Evolutionary conservation across 2,113 vertebrate genomes (phyloP), one percentile per base, ranked within the genome.

Genomic region (Fulica atra): DNA sequence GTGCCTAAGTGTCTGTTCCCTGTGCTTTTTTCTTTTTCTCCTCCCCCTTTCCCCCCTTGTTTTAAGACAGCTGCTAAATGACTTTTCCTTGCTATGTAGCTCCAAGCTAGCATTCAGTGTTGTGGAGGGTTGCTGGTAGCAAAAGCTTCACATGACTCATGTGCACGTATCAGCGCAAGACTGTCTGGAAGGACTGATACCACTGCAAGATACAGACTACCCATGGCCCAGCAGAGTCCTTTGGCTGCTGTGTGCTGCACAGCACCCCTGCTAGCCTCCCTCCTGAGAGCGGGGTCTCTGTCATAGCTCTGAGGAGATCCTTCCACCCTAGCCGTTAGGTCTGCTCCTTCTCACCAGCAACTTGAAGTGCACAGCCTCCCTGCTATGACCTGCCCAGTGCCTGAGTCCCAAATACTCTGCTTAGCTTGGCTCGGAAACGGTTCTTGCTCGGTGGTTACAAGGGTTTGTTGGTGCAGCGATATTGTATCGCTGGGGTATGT

Each of bases 201-300:
- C 1, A 19, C 44, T 46, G 44, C 44, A 46, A 46, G 44, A 46
- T 46, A 46, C 44, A 46, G 44, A 46, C 44, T 17, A 46, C 44
- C 17, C 44, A 46, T 46, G 44, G 44, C 44, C 44, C 17, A 46
- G 44, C 44, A 46, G 51, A 31, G 23, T 17, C 51, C 68, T 38
- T 46, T 0, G 3, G 40, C 80, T 13, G 26, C 21, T 33, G 21
- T 9, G 50, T 20, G 4, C 11, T 29, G 26, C 1, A 2, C 24
- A 6, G 28, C 11, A 7, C 28, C 23, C 31, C 29, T 40, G 53
- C 28, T 15, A 50, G 26, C 46, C 36, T 68, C 35, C 24, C 35
- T 9, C 19, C 28, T 8, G 36, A 31, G n/a, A 24, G 19, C 0
- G 0, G 5, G 17, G 7, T 21, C 60, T 53, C 5, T 0, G 23